These are phyloP conservation scores for Torymus texanus DNA, from an alignment of 2,888 invertebrate species.

Conservation along the genomic window DNA sequence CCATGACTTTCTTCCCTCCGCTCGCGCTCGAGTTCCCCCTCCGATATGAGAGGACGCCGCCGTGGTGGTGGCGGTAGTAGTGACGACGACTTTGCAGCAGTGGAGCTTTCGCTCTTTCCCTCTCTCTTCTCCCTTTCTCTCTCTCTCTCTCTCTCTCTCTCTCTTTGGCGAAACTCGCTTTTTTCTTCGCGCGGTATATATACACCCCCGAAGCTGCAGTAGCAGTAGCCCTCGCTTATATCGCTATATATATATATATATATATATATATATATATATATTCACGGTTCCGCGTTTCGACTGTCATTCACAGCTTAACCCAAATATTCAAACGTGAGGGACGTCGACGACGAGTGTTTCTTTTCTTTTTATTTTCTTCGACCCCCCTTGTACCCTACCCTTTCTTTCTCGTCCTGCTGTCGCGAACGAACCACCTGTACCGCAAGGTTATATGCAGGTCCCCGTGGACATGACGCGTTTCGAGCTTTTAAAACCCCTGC, in stretches of 20 bases:
- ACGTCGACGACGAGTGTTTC: slow-evolving; percentile 44
- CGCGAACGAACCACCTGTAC: slow-evolving; percentile 30
- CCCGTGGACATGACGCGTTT: background rate
- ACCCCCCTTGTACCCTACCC: background rate
- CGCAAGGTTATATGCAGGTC: background rate
- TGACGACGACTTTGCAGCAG: no score
- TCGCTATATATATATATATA: no score
- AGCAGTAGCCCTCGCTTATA: slow-evolving; percentile 3
- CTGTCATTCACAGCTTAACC: slow-evolving; percentile 65
- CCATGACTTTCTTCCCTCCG: slow-evolving; percentile 51
- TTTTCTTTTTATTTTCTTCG: slow-evolving; percentile 6
- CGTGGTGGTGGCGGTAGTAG: no score
- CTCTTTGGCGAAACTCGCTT: slow-evolving; percentile 38
- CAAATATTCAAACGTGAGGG: slow-evolving; percentile 58
- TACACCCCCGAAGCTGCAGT: slow-evolving; percentile 37
- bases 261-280: no score
- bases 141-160: background rate
- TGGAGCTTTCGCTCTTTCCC: background rate
- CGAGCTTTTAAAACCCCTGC: background rate
- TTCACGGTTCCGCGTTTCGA: slow-evolving; percentile 53
- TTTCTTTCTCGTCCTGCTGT: background rate
- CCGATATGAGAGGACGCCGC: no score
- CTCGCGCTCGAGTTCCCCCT: no score
- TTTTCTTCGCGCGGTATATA: slow-evolving; percentile 27
- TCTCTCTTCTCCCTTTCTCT: background rate